Conservation (phyloP, 2,888 invertebrate genomes). For the Polydrusus tereticollis region DNA sequence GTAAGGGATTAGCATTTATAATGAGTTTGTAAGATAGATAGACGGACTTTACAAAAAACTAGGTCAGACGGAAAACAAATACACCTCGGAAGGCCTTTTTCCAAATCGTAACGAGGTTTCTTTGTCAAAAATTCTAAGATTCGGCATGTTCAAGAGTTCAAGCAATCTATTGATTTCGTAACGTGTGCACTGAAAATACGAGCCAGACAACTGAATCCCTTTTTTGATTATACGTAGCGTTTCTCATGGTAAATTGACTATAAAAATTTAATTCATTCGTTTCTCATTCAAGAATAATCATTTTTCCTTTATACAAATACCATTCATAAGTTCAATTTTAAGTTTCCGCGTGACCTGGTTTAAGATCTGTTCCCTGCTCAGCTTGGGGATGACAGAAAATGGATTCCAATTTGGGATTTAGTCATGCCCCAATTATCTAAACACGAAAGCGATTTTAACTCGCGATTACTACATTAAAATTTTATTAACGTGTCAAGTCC, state of each 20-base stretch:
- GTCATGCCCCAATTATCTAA: constrained; percentile 19
- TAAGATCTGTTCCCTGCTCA: not conserved
- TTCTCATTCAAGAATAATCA: no score
- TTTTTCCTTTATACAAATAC: no score
- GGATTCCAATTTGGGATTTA: constrained; percentile 13
- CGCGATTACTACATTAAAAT: not conserved
- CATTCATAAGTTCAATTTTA: not conserved
- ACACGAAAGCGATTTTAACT: constrained; percentile 11
- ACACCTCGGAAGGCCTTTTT: not conserved
- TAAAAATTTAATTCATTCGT: no score
- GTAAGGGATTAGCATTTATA: no score
- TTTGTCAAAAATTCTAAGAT: not conserved
- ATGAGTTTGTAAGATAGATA: no score
- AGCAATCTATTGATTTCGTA: no score
- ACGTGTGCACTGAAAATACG: no score
- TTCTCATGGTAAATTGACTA: no score
- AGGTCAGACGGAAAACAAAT: no score
- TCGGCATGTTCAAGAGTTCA: constrained; percentile 5
- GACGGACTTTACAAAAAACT: no score
- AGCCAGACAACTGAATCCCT: no score
- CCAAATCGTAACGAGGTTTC: not conserved
- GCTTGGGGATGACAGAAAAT: not conserved
- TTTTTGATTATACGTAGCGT: no score
- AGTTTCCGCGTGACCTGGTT: not conserved
- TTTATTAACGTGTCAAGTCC: constrained; percentile 4